A percentile compares a stretch with the other conserved stretches of the same genome.
phyloP scores from a whole-genome alignment of 2,113 vertebrate genomes.

The Ceuthmochares aereus region DNA sequence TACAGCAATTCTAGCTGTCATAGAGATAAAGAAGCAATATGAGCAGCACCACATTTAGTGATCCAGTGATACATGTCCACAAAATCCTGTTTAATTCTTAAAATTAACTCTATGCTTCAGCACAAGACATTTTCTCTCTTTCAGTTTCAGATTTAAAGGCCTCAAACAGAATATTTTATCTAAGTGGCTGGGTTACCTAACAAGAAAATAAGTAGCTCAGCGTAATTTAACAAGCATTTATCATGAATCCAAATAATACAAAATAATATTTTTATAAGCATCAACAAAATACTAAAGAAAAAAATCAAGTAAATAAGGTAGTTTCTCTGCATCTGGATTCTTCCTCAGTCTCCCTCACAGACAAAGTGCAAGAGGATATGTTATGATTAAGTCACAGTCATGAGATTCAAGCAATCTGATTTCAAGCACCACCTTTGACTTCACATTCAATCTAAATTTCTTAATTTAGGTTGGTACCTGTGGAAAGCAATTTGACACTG shows the following conservation, averaged over 20 bases:
- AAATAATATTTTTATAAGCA: neutral
- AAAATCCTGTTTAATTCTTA: neutral
- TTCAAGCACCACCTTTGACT: neutral
- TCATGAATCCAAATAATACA: neutral
- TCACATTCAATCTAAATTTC: neutral
- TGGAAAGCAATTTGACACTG: neutral
- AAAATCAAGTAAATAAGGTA: neutral
- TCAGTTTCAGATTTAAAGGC: neutral
- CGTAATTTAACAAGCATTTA: neutral
- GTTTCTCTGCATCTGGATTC: neutral
- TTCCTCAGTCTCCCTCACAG: neutral
- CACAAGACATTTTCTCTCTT: neutral
- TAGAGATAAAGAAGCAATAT: neutral
- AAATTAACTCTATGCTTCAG: neutral
- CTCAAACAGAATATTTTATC: neutral
- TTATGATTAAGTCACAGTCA: neutral
- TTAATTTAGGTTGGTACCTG: neutral
- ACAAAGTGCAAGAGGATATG: neutral
- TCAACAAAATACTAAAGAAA: neutral
- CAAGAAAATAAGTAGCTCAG: neutral
- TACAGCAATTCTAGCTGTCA: neutral
- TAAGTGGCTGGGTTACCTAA: neutral
- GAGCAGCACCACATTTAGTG: neutral
- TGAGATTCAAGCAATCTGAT: neutral
- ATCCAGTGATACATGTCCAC: neutral